These are phyloP conservation scores for Dinoponera quadriceps DNA, from an alignment of 1,140 invertebrate species.

Conservation along the genomic window DNA sequence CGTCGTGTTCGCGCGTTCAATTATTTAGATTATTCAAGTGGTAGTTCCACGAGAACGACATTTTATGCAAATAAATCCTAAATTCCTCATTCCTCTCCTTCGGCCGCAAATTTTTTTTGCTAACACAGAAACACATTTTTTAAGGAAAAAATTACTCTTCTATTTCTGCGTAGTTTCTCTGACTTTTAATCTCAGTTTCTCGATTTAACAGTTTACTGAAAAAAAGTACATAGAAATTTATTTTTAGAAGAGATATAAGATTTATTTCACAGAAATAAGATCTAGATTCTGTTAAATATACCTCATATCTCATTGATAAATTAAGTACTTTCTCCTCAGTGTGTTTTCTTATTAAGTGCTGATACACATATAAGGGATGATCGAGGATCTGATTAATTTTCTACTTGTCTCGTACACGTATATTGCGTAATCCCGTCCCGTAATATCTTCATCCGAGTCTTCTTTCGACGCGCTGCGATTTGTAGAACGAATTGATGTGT, in stretches of 20 bases:
- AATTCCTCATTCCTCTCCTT: not conserved
- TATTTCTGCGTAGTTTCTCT: not conserved
- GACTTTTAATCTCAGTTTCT: not conserved
- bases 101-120: not conserved
- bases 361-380: not conserved
- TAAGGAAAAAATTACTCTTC: not conserved
- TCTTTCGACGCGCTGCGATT: conserved; percentile 32
- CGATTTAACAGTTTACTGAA: too few relatives aligned
- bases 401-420: not conserved
- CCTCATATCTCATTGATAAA: too few relatives aligned
- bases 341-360: too few relatives aligned
- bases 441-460: not conserved
- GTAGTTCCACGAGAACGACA: not conserved
- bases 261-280: too few relatives aligned
- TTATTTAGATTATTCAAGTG: not conserved
- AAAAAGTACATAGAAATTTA: too few relatives aligned
- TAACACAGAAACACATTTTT: not conserved
- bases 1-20: not conserved
- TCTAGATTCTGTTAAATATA: too few relatives aligned
- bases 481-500: conserved; percentile 50
- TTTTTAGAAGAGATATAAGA: too few relatives aligned
- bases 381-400: not conserved
- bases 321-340: too few relatives aligned
- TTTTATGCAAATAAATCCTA: not conserved
- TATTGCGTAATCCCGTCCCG: not conserved